Evolutionary conservation across 2,113 vertebrate species (phyloP).

Genomic region (Passer domesticus): DNA sequence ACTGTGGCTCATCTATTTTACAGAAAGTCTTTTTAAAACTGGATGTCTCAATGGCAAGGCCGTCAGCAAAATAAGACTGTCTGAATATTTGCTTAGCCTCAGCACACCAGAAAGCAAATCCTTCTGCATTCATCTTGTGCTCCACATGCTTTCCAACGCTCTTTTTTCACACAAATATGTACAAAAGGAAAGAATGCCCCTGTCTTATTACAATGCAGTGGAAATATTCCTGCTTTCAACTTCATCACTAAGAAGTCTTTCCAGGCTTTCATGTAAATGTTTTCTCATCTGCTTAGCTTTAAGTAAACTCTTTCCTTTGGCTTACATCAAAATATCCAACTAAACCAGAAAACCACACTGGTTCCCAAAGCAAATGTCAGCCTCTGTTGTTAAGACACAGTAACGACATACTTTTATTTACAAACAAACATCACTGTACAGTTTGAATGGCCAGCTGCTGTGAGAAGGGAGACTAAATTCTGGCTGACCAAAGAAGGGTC

Average conservation of each 20-base stretch:
- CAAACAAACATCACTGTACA: conserved; percentile 35
- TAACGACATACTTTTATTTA: conserved; percentile 20
- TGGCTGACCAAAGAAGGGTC: not conserved
- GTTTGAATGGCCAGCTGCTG: not conserved
- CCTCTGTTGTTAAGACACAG: conserved; percentile 10
- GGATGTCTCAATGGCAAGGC: not conserved
- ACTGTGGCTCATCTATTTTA: not conserved
- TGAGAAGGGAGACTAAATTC: not conserved
- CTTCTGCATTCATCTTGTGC: not conserved
- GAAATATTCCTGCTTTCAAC: conserved; percentile 43
- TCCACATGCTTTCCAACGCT: not conserved
- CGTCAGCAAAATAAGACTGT: not conserved
- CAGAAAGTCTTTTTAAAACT: not conserved
- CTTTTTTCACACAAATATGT: not conserved
- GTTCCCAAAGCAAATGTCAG: conserved; percentile 50
- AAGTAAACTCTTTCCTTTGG: conserved; percentile 57
- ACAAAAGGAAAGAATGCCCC: not conserved
- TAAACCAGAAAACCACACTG: conserved; percentile 5
- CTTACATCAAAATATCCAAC: conserved; percentile 21
- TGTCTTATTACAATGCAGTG: not conserved
- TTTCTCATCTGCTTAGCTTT: conserved; percentile 50
- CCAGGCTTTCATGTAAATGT: conserved; percentile 38
- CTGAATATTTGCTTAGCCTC: conserved; percentile 27
- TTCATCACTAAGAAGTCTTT: conserved; percentile 1
- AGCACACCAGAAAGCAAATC: not conserved